Evolutionary conservation across 2,797 vertebrate genomes (phyloP).

Genomic region (Tauraco hartlaubi): DNA sequence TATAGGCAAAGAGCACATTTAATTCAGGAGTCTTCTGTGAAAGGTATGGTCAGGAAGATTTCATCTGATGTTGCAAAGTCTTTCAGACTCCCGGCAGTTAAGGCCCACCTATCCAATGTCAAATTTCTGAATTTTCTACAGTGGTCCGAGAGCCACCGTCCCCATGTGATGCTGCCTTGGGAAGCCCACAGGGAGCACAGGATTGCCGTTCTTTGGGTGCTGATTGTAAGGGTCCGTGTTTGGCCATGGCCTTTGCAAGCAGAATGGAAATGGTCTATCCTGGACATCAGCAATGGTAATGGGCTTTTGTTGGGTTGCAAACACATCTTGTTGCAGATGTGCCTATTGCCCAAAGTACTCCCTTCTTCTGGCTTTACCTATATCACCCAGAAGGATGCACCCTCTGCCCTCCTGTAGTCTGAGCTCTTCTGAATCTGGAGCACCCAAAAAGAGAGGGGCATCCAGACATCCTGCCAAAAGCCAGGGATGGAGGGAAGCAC

Average conservation of each 20-base stretch:
- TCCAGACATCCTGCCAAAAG: neutral
- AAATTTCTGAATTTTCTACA: neutral
- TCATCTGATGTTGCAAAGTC: neutral
- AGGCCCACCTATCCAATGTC: neutral
- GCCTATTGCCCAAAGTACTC: neutral
- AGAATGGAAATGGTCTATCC: neutral
- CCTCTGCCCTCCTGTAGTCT: neutral
- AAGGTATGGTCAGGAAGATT: neutral
- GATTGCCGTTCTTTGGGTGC: neutral
- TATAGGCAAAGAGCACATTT: neutral
- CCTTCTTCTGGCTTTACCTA: neutral
- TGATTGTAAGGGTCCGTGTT: neutral
- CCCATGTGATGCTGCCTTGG: neutral
- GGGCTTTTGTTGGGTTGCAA: neutral
- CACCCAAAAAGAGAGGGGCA: neutral
- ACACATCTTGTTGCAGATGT: neutral
- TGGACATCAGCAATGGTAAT: neutral
- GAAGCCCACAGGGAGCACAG: rapidly evolving
- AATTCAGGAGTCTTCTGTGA: neutral
- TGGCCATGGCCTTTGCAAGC: neutral
- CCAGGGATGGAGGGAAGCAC: neutral
- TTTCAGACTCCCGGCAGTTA: neutral
- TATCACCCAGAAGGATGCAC: neutral
- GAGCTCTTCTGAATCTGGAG: neutral
- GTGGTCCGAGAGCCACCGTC: neutral